Evolutionary conservation across 53 echinoderm and acorn worm genomes (phyloP).

Genomic region (Mesocentrotus franciscanus): DNA sequence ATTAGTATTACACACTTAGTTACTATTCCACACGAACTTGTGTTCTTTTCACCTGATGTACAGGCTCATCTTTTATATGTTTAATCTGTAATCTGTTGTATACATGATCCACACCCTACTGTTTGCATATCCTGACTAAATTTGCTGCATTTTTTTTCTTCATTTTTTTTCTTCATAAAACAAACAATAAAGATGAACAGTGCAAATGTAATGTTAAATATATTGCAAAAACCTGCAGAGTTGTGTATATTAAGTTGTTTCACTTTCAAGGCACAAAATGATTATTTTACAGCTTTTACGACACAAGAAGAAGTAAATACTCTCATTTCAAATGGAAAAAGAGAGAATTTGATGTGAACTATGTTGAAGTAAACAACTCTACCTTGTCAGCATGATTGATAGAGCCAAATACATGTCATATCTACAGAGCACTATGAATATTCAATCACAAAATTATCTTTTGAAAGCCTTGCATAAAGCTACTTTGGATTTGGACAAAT

Average conservation of each 20-base stretch:
- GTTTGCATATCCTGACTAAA: neutral
- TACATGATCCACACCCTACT: constrained; percentile 2
- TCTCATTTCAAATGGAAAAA: neutral
- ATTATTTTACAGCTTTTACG: neutral
- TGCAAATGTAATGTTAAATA: neutral
- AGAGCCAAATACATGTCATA: neutral
- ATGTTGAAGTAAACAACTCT: neutral
- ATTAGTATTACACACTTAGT: neutral
- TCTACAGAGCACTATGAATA: neutral
- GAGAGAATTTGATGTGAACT: neutral
- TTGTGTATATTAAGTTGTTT: neutral
- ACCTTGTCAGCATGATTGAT: neutral
- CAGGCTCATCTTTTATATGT: neutral
- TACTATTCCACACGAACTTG: neutral
- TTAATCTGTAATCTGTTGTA: neutral
- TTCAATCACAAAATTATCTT: neutral
- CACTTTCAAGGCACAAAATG: neutral
- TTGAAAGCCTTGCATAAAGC: neutral
- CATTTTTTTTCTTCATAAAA: constrained; percentile 10
- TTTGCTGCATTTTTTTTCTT: neutral
- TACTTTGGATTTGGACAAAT: neutral
- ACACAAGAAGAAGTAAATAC: neutral
- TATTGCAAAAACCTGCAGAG: neutral
- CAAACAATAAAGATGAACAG: neutral
- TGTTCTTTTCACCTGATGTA: neutral